Evolutionary conservation across 2,113 vertebrate genomes (phyloP).

Genomic region (Bothrops jararaca): DNA sequence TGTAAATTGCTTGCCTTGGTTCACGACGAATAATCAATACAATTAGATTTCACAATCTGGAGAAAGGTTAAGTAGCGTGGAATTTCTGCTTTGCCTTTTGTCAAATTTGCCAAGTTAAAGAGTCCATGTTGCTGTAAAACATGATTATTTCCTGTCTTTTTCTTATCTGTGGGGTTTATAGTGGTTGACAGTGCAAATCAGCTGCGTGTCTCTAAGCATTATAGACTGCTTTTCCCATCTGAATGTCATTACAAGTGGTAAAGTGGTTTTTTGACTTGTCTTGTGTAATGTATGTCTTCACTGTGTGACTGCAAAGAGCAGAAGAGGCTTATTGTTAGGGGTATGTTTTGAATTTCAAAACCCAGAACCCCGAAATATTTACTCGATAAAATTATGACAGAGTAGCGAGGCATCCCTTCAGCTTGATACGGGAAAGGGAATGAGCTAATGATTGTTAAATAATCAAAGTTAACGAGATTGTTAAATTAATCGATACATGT

Average conservation of each 20-base stretch:
- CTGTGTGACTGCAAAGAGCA: not conserved
- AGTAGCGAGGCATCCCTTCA: slow-evolving; percentile 44
- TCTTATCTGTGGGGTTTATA: slow-evolving; percentile 10
- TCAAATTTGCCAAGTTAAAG: slow-evolving; percentile 1
- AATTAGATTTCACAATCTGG: not conserved
- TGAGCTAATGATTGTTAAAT: slow-evolving; percentile 52
- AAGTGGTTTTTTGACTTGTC: not conserved
- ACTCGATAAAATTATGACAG: not conserved
- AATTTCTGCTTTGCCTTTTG: not conserved
- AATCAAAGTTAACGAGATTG: slow-evolving; percentile 61
- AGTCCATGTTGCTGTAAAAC: not conserved
- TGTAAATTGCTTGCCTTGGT: not conserved
- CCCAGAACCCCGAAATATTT: slow-evolving; percentile 12
- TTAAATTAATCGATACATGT: slow-evolving; percentile 62
- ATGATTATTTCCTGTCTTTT: not conserved
- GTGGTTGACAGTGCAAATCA: slow-evolving; percentile 1
- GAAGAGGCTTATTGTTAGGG: not conserved
- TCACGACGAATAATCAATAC: not conserved
- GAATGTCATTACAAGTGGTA: not conserved
- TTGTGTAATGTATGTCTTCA: not conserved
- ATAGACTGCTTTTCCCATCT: slow-evolving; percentile 1
- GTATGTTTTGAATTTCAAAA: slow-evolving; percentile 29
- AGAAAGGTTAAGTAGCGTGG: not conserved
- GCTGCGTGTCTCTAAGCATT: not conserved
- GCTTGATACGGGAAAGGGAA: slow-evolving; percentile 17